These are phyloP conservation scores for Vombatus ursinus DNA, from an alignment of 2,113 vertebrate species.

Conservation along the genomic window DNA sequence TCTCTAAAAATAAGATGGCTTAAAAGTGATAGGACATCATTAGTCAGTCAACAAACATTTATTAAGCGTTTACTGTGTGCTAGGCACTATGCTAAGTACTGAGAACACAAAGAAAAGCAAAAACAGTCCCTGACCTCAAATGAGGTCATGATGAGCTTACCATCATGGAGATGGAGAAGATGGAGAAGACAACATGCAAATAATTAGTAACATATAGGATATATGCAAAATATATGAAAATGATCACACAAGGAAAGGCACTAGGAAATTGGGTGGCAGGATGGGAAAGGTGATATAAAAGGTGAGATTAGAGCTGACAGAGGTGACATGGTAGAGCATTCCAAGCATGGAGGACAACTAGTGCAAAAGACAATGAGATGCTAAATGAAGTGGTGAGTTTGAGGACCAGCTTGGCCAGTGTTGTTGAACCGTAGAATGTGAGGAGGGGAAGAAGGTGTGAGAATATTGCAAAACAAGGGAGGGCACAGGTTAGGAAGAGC, in stretches of 20 bases:
- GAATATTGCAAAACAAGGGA: background rate
- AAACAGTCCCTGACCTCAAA: too few relatives aligned
- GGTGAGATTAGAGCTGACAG: background rate
- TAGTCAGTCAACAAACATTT: background rate
- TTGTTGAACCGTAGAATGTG: background rate
- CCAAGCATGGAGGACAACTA: background rate
- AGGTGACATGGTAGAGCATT: background rate
- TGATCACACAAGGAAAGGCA: background rate
- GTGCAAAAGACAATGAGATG: background rate
- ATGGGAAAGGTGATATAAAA: background rate
- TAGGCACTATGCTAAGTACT: too few relatives aligned
- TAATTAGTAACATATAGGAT: background rate
- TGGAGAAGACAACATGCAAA: too few relatives aligned
- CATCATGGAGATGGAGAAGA: too few relatives aligned
- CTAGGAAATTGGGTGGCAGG: background rate
- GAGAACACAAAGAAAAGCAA: too few relatives aligned
- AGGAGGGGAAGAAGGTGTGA: background rate
- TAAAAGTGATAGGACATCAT: background rate
- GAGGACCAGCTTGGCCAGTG: background rate
- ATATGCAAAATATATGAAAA: background rate
- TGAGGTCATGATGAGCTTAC: too few relatives aligned
- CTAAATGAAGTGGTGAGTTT: background rate
- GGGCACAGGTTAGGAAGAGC: background rate
- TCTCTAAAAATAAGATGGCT: background rate
- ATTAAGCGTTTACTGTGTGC: background rate